Base-by-base conservation (phyloP, 2,113 vertebrate species). In the Malurus elegans region DNA sequence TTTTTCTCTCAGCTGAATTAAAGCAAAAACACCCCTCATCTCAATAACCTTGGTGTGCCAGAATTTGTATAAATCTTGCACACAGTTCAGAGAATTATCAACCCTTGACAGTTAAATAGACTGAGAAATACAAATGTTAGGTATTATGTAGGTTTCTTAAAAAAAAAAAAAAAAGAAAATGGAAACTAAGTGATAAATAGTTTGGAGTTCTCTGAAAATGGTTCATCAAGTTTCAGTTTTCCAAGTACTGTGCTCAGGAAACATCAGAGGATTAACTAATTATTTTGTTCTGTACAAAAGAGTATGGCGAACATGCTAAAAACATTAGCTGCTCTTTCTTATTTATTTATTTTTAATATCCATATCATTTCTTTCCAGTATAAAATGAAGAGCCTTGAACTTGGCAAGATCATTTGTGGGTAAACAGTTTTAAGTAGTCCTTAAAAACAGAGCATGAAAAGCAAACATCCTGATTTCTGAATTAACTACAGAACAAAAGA, bases 211-310 rank as follows among this genome's bases (percentile, higher is more conserved):
- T 92, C 87, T 94, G 75, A 71, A 95, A 87, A 84, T 48, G 40
- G 40, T 36, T 88, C 28, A 58, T 73, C 24, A 14, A 65, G 65
- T 96, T 97, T 95, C 79, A 87, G 12, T 89, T 87, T 91, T 95
- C 82, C 86, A 96, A 85, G 80, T 93, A 66, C 86, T 71, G n/a
- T 71, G 73, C 56, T 82, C 95, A 84, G 74, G 61, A 86, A 95
- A 78, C 74, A 45, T 69, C 73, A 86, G 75, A 93, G 61, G 83
- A 93, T 94, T 83, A 96, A 78, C 80, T 88, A 85, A 87, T 92
- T 51, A 82, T 97, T 97, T 87, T 82, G n/a, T 91, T 92, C 70
- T 87, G 84, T 44, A 92, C 5, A 31, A 91, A 97, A 95, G 53
- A 69, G 93, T 53, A 92, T 14, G 20, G 54, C 47, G 54, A 91